Conservation (phyloP, 1,140 invertebrate genomes). For the Oncopodura yosiiana region DNA sequence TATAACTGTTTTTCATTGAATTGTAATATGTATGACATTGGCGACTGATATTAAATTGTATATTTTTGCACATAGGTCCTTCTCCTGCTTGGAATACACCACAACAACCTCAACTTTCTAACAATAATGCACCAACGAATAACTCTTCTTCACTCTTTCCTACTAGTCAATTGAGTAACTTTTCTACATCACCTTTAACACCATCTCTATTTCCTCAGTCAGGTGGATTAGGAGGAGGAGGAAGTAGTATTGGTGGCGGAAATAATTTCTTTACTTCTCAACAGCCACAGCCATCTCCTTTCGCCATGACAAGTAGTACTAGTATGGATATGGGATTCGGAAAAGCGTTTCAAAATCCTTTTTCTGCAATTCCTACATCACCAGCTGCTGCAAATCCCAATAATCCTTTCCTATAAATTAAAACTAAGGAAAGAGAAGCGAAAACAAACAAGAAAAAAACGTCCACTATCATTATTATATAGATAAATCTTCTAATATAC, state of each 20-base stretch:
- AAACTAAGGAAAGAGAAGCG: too few species aligned
- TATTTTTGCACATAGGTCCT: constrained; percentile 9
- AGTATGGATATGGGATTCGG: too few species aligned
- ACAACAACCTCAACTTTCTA: background rate
- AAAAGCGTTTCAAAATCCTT: constrained; percentile 25
- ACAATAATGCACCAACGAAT: constrained; percentile 4
- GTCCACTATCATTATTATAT: too few species aligned
- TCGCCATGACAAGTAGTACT: background rate
- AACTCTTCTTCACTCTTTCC: constrained; percentile 4
- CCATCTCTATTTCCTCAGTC: too few species aligned
- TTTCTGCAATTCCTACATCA: constrained; percentile 10
- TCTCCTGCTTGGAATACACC: background rate
- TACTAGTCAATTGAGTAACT: too few species aligned
- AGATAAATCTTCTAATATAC: too few species aligned
- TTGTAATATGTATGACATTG: background rate
- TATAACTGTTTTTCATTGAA: background rate
- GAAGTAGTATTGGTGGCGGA: background rate
- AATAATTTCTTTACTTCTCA: constrained; percentile 5
- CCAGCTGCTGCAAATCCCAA: constrained; percentile 19
- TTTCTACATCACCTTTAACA: too few species aligned
- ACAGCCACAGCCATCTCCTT: constrained; percentile 3
- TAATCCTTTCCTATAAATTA: constrained; percentile 29
- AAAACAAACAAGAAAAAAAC: too few species aligned
- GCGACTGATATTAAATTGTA: background rate
- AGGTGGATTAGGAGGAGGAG: too few species aligned